phyloP scores from a whole-genome alignment of 2,888 invertebrate genomes.

The Heliothis peltigera region DNA sequence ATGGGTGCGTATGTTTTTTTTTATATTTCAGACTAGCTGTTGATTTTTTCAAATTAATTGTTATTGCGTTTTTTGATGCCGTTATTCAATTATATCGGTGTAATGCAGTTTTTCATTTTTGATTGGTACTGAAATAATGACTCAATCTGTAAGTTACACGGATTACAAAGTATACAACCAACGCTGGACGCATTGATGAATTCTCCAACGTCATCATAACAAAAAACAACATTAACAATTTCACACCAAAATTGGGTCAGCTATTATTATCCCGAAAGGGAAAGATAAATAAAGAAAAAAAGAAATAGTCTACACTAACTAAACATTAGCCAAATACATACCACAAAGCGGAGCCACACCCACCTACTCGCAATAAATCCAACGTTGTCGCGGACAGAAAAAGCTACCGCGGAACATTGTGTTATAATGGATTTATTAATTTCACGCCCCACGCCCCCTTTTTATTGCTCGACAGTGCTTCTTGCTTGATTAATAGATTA shows the following conservation, averaged over 20 bases:
- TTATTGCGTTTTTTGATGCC: too few relatives aligned
- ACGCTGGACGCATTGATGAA: too few relatives aligned
- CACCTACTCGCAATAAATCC: constrained; percentile 79
- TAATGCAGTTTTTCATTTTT: too few relatives aligned
- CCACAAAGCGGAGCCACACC: constrained; percentile 61
- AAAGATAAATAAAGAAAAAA: neutral
- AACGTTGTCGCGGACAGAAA: constrained; percentile 82
- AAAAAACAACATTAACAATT: neutral
- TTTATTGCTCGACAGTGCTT: constrained; percentile 61
- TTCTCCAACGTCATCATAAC: neutral
- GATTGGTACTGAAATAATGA: too few relatives aligned
- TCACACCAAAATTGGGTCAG: neutral
- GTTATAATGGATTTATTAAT: constrained; percentile 87
- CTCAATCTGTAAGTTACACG: too few relatives aligned
- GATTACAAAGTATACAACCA: too few relatives aligned
- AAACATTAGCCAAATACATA: constrained; percentile 56
- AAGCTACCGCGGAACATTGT: constrained; percentile 77
- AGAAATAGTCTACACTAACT: neutral
- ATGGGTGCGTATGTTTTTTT: constrained; percentile 18
- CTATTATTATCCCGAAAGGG: constrained; percentile 1
- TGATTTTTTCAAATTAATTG: neutral
- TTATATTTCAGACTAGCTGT: constrained; percentile 15
- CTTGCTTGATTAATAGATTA: constrained; percentile 67
- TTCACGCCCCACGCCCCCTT: constrained; percentile 72
- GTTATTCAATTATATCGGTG: too few relatives aligned